These are phyloP conservation scores for Xylocopa sonorina DNA, from an alignment of 1,140 invertebrate species.

Conservation along the genomic window DNA sequence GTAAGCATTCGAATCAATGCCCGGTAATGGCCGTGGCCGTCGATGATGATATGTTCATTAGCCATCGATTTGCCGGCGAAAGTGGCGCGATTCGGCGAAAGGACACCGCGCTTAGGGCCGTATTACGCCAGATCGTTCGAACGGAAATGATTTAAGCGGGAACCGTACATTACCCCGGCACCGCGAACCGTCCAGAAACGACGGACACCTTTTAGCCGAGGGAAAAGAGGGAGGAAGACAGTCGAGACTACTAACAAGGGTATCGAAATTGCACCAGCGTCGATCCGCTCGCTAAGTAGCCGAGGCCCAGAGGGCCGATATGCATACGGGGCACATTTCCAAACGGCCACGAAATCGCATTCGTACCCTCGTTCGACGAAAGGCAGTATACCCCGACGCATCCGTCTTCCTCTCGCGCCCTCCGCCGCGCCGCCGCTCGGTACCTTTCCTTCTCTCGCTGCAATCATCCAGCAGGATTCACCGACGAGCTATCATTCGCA, in stretches of 20 bases:
- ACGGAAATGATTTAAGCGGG: slow-evolving; percentile 37
- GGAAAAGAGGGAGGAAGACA: neutral
- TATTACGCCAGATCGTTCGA: slow-evolving; percentile 23
- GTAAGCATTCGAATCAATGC: slow-evolving; percentile 10
- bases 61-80: neutral
- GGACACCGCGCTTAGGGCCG: neutral
- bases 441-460: neutral
- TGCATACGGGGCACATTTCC: slow-evolving; percentile 51
- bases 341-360: slow-evolving; percentile 49
- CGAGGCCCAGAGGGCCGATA: slow-evolving; percentile 50
- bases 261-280: slow-evolving; percentile 61
- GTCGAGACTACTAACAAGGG: slow-evolving; percentile 54
- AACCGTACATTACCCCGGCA: slow-evolving; percentile 37
- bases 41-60: slow-evolving; percentile 24
- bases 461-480: slow-evolving; percentile 51
- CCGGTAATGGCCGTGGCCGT: neutral
- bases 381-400: slow-evolving; percentile 45
- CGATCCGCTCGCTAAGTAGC: slow-evolving; percentile 45
- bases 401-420: neutral
- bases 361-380: slow-evolving; percentile 54
- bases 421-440: neutral
- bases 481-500: slow-evolving; percentile 74
- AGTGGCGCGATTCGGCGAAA: neutral
- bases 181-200: neutral
- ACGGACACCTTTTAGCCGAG: neutral